phyloP scores from a whole-genome alignment of 1,140 invertebrate species.

The Maniola jurtina region DNA sequence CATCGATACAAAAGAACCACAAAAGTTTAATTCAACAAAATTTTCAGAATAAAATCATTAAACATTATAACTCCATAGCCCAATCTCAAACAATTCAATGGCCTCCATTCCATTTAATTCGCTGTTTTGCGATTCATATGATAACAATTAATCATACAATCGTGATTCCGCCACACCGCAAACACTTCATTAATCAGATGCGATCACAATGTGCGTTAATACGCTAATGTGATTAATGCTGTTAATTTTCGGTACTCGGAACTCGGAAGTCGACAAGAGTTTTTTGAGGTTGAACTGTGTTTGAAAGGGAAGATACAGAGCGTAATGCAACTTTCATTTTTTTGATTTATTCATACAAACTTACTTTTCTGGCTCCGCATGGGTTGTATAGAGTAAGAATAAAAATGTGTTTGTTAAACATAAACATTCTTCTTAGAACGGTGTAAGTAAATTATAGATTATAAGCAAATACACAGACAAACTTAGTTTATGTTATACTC shows the following conservation, averaged over 20 bases:
- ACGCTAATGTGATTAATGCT: slow-evolving; percentile 69
- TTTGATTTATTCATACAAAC: background rate
- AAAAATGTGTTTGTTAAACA: too few species aligned
- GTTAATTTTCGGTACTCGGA: slow-evolving; percentile 8
- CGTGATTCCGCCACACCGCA: slow-evolving; percentile 36
- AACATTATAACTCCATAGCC: background rate
- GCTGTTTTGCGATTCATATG: slow-evolving; percentile 25
- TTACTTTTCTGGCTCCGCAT: too few species aligned
- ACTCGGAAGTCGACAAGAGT: too few species aligned
- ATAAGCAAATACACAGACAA: background rate
- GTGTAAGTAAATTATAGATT: background rate
- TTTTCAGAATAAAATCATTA: background rate
- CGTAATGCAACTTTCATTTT: background rate
- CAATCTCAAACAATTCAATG: slow-evolving; percentile 32
- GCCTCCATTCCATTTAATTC: slow-evolving; percentile 50
- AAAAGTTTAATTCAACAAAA: too few species aligned
- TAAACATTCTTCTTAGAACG: too few species aligned
- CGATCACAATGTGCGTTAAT: slow-evolving; percentile 55
- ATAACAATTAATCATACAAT: slow-evolving; percentile 42
- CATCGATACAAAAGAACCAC: too few species aligned
- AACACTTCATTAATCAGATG: slow-evolving; percentile 59
- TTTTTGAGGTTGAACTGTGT: too few species aligned
- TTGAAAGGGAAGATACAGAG: background rate
- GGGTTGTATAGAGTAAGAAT: too few species aligned
- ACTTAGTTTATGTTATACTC: background rate